Conservation (phyloP, 2,888 invertebrate species). For the Augiades crinisus region DNA sequence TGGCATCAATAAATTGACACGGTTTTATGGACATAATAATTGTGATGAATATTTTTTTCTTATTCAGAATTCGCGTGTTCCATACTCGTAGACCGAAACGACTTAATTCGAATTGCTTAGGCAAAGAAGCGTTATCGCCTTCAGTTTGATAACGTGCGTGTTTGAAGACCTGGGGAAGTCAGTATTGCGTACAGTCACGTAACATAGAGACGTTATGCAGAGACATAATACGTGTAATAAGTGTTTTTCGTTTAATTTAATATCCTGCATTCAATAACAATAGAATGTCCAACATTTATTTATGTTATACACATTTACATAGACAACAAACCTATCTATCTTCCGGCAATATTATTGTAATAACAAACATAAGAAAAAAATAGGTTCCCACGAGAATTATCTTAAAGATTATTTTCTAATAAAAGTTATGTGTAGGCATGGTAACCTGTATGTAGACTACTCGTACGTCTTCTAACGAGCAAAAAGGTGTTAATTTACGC, state of each 20-base stretch:
- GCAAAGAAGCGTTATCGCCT: slow-evolving; percentile 53
- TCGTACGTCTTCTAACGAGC: slow-evolving; percentile 20
- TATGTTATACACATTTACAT: no score
- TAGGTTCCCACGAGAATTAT: slow-evolving; percentile 20
- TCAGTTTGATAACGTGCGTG: slow-evolving; percentile 48
- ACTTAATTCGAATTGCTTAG: slow-evolving; percentile 56
- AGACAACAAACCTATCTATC: neutral
- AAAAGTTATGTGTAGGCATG: slow-evolving; percentile 15
- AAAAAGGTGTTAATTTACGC: slow-evolving; percentile 19
- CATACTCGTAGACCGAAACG: slow-evolving; percentile 43
- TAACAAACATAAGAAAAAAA: neutral
- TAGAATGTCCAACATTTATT: no score
- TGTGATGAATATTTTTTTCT: no score
- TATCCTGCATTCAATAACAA: no score
- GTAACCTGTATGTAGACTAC: neutral
- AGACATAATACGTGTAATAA: neutral
- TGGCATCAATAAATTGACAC: neutral
- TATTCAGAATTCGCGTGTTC: slow-evolving; percentile 29
- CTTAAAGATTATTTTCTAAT: slow-evolving; percentile 2
- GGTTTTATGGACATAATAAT: neutral
- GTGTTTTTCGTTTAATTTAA: neutral
- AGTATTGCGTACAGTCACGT: slow-evolving; percentile 43
- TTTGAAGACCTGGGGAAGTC: slow-evolving; percentile 37
- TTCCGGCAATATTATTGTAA: no score
- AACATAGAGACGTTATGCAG: slow-evolving; percentile 23